Evolutionary conservation across 1,140 invertebrate species (phyloP).

Genomic region (Dendrolimus kikuchii): DNA sequence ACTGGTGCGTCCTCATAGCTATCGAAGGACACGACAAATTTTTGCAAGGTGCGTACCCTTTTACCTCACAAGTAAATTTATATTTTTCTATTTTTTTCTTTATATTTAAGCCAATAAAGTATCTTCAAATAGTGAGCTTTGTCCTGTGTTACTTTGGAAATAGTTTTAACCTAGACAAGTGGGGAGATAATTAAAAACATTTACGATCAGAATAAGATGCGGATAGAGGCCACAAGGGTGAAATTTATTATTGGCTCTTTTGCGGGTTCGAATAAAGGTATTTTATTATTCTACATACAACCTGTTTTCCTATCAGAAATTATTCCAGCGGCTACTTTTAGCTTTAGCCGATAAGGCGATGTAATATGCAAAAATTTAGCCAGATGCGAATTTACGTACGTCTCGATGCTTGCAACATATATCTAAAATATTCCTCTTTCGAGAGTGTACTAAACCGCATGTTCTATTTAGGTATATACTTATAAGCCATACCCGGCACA

Average conservation of each 20-base stretch:
- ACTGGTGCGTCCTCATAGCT: no score
- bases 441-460: no score
- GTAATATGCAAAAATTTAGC: constrained; percentile 48
- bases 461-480: no score
- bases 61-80: no score
- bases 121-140: no score
- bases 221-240: constrained; percentile 26
- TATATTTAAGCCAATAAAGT: no score
- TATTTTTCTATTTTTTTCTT: no score
- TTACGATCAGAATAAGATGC: constrained; percentile 27
- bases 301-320: constrained; percentile 62
- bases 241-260: constrained; percentile 43
- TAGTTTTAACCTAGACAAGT: no score
- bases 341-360: constrained; percentile 27
- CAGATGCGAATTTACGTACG: constrained; percentile 28
- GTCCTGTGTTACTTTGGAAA: no score
- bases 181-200: constrained; percentile 3
- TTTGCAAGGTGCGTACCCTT: no score
- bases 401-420: constrained; percentile 23
- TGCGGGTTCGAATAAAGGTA: constrained; percentile 14
- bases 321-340: constrained; percentile 47
- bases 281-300: constrained; percentile 62
- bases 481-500: no score
- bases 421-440: neutral
- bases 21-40: no score